Conservation (phyloP, 2,113 vertebrate genomes). For the Panthera tigris region DNA sequence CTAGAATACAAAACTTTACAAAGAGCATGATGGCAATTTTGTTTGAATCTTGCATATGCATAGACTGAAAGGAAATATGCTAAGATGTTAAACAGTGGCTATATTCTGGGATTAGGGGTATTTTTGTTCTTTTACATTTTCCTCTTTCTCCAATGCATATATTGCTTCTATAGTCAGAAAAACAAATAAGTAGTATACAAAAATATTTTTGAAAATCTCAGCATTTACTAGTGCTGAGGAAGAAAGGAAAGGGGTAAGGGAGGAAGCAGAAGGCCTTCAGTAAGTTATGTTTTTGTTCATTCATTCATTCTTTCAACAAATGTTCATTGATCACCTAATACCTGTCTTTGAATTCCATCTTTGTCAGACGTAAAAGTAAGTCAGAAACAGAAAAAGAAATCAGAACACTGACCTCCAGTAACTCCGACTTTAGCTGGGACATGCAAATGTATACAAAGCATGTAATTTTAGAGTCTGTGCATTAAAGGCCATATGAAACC, state of each 20-base stretch:
- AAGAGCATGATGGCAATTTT: not conserved
- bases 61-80: not conserved
- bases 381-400: not conserved
- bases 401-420: not conserved
- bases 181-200: not conserved
- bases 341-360: not conserved
- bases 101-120: not conserved
- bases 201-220: not conserved
- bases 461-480: not conserved
- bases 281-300: not conserved
- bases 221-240: not conserved
- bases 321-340: not conserved
- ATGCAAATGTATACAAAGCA: not conserved
- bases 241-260: not conserved
- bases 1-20: not conserved
- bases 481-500: not conserved
- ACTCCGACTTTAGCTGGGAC: not conserved
- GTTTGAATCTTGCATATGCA: not conserved
- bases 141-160: not conserved
- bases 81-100: not conserved
- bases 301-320: not conserved
- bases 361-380: constrained; percentile 17
- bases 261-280: not conserved
- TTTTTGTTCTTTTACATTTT: constrained; percentile 25
- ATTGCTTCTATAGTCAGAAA: not conserved